Evolutionary conservation across 2,888 invertebrate genomes (phyloP).

Genomic region (Calephelis perditalis): DNA sequence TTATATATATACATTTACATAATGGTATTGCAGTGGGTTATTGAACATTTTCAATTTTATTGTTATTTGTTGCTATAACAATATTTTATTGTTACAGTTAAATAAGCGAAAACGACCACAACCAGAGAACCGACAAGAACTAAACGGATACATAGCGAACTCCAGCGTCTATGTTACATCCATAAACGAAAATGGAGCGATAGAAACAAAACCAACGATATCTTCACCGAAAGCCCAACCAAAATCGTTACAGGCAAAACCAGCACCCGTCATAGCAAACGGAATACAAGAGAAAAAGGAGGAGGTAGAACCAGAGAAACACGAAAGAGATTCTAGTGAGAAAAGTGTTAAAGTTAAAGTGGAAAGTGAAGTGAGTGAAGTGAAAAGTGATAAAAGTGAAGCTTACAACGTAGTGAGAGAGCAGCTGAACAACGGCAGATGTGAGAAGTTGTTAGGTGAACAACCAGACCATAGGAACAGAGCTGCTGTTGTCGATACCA

Average conservation of each 20-base stretch:
- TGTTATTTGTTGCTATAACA: background rate
- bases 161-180: constrained; percentile 91
- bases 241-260: constrained; percentile 67
- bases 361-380: constrained; percentile 53
- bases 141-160: constrained; percentile 90
- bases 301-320: constrained; percentile 55
- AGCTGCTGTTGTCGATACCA: constrained; percentile 79
- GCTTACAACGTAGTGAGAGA: constrained; percentile 64
- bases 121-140: constrained; percentile 74
- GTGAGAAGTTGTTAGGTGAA: constrained; percentile 85
- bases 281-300: constrained; percentile 49
- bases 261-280: constrained; percentile 65
- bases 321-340: constrained; percentile 66
- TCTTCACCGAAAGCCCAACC: constrained; percentile 68
- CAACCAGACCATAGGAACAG: constrained; percentile 79
- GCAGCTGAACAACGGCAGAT: constrained; percentile 81
- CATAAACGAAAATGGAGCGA: constrained; percentile 75
- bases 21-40: no score
- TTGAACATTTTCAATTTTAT: background rate
- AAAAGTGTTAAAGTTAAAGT: constrained; percentile 54
- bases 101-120: constrained; percentile 79
- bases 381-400: constrained; percentile 63
- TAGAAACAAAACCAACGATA: constrained; percentile 67
- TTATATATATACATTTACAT: no score
- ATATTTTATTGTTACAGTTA: constrained; percentile 67